phyloP scores from a whole-genome alignment of 2,113 vertebrate species.

The Pterocles burchelli region DNA sequence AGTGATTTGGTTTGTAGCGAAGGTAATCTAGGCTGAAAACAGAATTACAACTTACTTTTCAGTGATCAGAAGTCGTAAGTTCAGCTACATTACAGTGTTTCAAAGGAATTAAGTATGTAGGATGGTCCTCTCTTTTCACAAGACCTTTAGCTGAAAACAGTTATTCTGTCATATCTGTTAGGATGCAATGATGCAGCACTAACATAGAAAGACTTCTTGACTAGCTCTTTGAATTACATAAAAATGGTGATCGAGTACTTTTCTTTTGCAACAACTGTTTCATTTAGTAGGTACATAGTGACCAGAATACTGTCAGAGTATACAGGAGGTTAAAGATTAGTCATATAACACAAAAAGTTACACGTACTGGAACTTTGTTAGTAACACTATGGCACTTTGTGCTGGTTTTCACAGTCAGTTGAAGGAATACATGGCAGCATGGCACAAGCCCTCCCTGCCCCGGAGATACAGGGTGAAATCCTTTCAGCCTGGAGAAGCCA shows the following conservation, averaged over 20 bases:
- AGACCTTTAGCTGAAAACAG: not conserved
- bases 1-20: not conserved
- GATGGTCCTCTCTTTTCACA: not conserved
- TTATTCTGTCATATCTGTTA: not conserved
- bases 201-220: not conserved
- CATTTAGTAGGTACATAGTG: not conserved
- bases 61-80: not conserved
- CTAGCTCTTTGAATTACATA: not conserved
- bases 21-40: not conserved
- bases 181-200: not conserved
- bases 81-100: not conserved
- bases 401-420: not conserved
- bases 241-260: not conserved
- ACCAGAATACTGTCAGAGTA: not conserved
- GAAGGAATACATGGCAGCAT: not conserved
- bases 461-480: not conserved
- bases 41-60: not conserved
- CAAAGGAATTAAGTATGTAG: not conserved
- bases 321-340: not conserved
- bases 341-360: not conserved
- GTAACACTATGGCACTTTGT: not conserved
- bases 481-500: not conserved
- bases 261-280: not conserved
- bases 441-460: not conserved
- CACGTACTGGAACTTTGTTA: not conserved